Conservation (phyloP, 1,140 invertebrate genomes). For the Bombus balteatus region DNA sequence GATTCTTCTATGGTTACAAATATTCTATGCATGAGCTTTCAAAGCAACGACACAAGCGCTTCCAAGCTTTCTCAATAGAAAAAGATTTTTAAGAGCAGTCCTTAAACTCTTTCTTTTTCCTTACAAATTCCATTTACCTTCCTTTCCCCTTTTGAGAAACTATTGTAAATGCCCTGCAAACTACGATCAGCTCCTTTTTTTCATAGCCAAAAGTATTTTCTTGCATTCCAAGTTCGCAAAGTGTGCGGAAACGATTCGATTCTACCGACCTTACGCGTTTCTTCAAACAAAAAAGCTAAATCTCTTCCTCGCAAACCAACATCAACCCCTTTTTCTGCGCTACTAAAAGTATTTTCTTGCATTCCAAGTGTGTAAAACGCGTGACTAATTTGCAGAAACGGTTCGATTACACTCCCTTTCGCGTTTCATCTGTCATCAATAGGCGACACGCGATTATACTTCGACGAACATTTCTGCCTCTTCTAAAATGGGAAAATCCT, state of each 20-base stretch:
- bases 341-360: background rate
- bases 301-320: background rate
- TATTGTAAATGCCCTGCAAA: background rate
- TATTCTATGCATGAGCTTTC: too few species aligned
- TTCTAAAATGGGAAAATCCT: conserved; percentile 15
- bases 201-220: background rate
- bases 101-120: background rate
- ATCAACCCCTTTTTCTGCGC: background rate
- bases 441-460: conserved; percentile 6
- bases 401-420: background rate
- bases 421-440: background rate
- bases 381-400: background rate
- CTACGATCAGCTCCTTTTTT: background rate
- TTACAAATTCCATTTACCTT: background rate
- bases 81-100: background rate
- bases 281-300: background rate
- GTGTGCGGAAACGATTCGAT: background rate
- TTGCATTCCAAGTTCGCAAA: background rate
- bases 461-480: background rate
- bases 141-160: background rate
- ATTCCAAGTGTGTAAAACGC: background rate
- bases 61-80: too few species aligned
- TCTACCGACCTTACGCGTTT: background rate
- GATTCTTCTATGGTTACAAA: too few species aligned
- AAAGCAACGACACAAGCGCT: too few species aligned